phyloP scores from a whole-genome alignment of 53 echinoderm and acorn worm species.

The Apostichopus leukothele region DNA sequence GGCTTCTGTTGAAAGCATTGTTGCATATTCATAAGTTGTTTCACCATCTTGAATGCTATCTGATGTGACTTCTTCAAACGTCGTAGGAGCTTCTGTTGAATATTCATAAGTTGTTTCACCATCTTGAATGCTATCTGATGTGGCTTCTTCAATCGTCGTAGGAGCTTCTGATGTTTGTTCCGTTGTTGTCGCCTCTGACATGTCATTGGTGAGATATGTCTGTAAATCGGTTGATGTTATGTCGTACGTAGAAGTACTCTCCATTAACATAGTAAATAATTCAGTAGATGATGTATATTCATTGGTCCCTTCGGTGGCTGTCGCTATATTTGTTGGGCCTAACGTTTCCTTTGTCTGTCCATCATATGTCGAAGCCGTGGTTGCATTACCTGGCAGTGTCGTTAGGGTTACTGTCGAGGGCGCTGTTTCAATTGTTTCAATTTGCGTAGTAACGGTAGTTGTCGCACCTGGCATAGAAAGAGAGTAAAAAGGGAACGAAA shows the following conservation, averaged over 20 bases:
- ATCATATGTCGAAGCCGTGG: constrained; percentile 8
- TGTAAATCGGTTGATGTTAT: constrained; percentile 13
- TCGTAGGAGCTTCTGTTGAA: too few species aligned
- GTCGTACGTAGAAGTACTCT: constrained; percentile 7
- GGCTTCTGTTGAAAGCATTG: too few species aligned
- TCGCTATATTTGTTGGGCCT: constrained; percentile 13
- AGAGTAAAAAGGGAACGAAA: too few species aligned
- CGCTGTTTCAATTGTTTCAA: constrained; percentile 13
- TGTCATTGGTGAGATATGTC: constrained; percentile 7
- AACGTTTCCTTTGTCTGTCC: constrained; percentile 1
- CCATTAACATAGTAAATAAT: constrained; percentile 6
- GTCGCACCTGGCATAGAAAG: neutral
- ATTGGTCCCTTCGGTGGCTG: constrained; percentile 14
- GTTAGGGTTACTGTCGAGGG: constrained; percentile 14
- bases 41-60: too few species aligned
- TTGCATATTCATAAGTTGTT: too few species aligned
- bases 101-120: neutral
- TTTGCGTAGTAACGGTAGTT: neutral
- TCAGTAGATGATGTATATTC: constrained; percentile 7
- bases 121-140: too few species aligned
- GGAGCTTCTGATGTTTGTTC: too few species aligned
- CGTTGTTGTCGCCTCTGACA: neutral
- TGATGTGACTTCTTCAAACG: too few species aligned
- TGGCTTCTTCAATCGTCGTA: too few species aligned
- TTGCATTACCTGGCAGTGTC: constrained; percentile 8